Evolutionary conservation across 2,888 invertebrate species (phyloP).

Genomic region (Heliconius hortense): DNA sequence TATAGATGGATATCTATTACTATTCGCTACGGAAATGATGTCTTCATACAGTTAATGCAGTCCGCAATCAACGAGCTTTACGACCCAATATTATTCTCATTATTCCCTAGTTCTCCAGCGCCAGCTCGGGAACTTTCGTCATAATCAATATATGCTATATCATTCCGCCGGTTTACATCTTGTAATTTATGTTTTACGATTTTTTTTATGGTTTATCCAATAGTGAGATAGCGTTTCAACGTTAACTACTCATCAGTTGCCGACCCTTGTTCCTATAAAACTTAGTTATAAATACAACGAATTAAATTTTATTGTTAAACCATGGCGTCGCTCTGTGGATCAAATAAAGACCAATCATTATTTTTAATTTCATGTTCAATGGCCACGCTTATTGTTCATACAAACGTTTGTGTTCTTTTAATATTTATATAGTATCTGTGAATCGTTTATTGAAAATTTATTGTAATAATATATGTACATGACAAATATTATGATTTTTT

Average conservation of each 20-base stretch:
- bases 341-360: constrained; percentile 13
- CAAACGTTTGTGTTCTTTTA: background rate
- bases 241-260: constrained; percentile 34
- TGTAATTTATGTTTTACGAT: constrained; percentile 29
- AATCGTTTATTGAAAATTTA: background rate
- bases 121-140: constrained; percentile 8
- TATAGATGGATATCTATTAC: background rate
- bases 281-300: constrained; percentile 20
- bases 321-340: constrained; percentile 14
- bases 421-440: background rate
- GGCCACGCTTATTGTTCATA: background rate
- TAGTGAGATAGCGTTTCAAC: constrained; percentile 23
- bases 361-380: constrained; percentile 13
- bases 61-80: constrained; percentile 29
- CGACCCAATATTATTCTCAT: constrained; percentile 25
- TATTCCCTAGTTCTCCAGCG: constrained; percentile 23
- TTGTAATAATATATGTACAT: background rate
- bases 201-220: constrained; percentile 35
- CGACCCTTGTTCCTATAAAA: constrained; percentile 23
- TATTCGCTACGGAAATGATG: constrained; percentile 21
- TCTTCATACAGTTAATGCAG: constrained; percentile 19
- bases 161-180: constrained; percentile 22
- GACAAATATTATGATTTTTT: too few species aligned
- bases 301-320: constrained; percentile 19
- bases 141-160: constrained; percentile 27